Evolutionary conservation across 2,888 invertebrate species (phyloP), one percentile per base, ranked within the genome.

Genomic region (Heliconius ismenius): DNA sequence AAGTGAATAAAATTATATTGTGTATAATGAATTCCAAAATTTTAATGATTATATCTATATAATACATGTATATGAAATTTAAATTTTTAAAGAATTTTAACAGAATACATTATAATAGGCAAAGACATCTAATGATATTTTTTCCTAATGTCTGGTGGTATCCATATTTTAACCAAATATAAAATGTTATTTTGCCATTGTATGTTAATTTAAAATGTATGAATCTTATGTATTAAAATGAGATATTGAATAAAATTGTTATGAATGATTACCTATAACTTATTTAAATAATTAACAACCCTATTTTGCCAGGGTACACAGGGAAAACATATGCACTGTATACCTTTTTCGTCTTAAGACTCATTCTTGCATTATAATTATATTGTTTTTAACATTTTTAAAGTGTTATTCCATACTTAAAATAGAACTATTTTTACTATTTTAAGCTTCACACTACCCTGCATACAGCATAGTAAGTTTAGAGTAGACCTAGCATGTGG

Each of bases 191-290:
- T 76, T 72, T 65, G 64, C 65, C 70, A 70, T 76, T 76, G 63
- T 54, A 75, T 77, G 54, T 76, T 73, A 76, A 76, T 76, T 76
- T 70, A 65, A 73, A 67, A 72, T 77, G 72, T 77, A 76, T 79
- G 76, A 77, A 80, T 79, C 70, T 80, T 84, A 79, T 76, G 70
- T 60, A 80, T 75, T 75, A 49, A 49, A 86, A 88, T 88, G 84
- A 88, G 89, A 87, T 88, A 83, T 83, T 83, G 79, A 83, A 87
- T 89, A 89, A 90, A 76, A 89, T 87, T 91, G 88, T 89, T 90
- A 88, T 86, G 84, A 82, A 87, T 86, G 83, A 81, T 81, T 79
- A 69, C 73, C 62, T 15, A 43, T 73, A 39, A 60, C 74, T 77
- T 73, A 43, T 60, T 74, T 67, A 58, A 69, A n/a, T 36, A 49